Evolutionary conservation across 2,797 vertebrate species (phyloP).

Genomic region (Rallus crepitans): DNA sequence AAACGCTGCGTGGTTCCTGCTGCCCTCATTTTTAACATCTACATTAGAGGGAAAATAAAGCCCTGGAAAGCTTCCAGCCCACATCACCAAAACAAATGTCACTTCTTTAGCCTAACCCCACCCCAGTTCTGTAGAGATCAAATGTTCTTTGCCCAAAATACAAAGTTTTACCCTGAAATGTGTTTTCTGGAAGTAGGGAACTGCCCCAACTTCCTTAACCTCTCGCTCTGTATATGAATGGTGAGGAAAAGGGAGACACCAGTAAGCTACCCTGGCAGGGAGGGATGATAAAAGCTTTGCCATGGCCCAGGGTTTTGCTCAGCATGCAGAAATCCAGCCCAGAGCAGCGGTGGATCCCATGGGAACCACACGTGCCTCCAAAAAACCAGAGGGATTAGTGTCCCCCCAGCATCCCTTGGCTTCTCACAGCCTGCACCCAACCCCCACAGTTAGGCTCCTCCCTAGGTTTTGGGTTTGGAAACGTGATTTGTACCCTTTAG

Average conservation of each 20-base stretch:
- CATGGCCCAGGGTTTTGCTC: background rate
- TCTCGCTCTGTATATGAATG: background rate
- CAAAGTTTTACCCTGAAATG: background rate
- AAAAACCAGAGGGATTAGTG: background rate
- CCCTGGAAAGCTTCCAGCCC: background rate
- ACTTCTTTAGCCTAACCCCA: background rate
- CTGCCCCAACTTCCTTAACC: background rate
- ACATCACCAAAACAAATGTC: background rate
- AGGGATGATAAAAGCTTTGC: background rate
- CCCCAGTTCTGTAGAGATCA: background rate
- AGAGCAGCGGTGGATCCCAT: rapidly evolving
- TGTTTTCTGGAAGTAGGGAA: background rate
- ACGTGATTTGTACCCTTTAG: background rate
- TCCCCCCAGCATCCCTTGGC: background rate
- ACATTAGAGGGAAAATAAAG: background rate
- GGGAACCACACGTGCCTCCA: rapidly evolving
- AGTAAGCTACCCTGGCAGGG: background rate
- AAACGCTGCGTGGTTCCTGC: background rate
- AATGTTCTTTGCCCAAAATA: background rate
- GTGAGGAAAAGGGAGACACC: background rate
- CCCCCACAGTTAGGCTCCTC: background rate
- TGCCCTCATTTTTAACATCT: background rate
- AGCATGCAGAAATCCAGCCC: background rate
- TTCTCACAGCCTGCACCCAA: background rate
- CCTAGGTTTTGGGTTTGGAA: background rate